Base-by-base conservation (phyloP, 2,113 vertebrate species). In the Pogona vitticeps region DNA sequence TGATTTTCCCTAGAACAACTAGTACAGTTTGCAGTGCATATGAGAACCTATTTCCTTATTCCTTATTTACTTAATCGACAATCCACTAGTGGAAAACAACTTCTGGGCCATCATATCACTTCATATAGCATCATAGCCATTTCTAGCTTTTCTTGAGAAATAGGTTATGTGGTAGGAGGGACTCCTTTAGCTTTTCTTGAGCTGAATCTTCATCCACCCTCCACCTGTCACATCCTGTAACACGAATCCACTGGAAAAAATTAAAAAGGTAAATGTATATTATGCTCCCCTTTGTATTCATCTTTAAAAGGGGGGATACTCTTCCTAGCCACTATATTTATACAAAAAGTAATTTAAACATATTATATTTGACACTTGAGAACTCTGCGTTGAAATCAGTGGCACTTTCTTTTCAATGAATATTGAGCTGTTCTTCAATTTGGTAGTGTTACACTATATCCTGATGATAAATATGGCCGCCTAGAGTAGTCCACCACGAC, bases 381-480 rank as follows among this genome's bases (percentile, higher is more conserved):
- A 42, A 38, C 8, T 38, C n/a, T 83, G 52, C n/a, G 8, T 67
- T 65, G 40, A 67, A 52, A 67, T 65, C 17, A 65, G 38, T 42
- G 20, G 9, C 28, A 18, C 26, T 81, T 23, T 40, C 70, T 38
- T 73, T 18, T 40, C 20, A 73, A 40, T n/a, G 1, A 67, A 83
- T 17, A 12, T 40, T 83, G 56, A 83, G 36, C 15, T 28, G 9
- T 79, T 61, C 58, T 80, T 80, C 33, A 72, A 58, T 28, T 83
- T 6, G 42, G 23, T 38, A 73, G 28, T 59, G n/a, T 61, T 33
- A 76, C 42, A 33, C 73, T 83, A 91, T 76, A 76, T n/a, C 12
- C 28, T 65, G 61, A 52, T 67, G 65, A 86, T 68, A 86, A 72
- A 52, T 86, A 90, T 78, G n/a, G n/a, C n/a, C n/a, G n/a, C n/a